Conservation (phyloP, 2,888 invertebrate species). For the Scaptomyza caliginosa region DNA sequence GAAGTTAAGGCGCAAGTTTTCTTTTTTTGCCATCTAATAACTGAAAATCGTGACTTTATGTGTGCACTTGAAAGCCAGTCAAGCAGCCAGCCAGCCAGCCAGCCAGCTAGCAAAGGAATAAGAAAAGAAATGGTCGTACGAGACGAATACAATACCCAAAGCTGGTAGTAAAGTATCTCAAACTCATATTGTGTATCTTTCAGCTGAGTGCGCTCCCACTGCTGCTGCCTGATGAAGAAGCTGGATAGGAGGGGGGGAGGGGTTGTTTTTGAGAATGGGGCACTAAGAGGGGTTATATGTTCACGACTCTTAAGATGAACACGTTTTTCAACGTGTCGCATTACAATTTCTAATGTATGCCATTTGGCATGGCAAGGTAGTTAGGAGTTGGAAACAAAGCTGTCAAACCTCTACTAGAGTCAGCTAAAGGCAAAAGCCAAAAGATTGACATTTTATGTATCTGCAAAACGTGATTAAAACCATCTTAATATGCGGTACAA, state of each 20-base stretch:
- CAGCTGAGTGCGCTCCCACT: constrained; percentile 21
- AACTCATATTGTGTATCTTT: constrained; percentile 43
- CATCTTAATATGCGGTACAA: constrained; percentile 1
- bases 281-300: neutral
- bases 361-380: constrained; percentile 48
- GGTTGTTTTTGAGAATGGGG: neutral
- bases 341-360: constrained; percentile 76
- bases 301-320: constrained; percentile 73
- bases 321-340: constrained; percentile 73
- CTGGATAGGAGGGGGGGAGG: constrained; percentile 1
- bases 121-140: constrained; percentile 45
- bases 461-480: constrained; percentile 10
- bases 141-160: constrained; percentile 34
- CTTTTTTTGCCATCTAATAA: constrained; percentile 65
- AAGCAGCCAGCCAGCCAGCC: constrained; percentile 16
- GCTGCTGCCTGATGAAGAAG: constrained; percentile 9
- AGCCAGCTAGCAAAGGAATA: constrained; percentile 20
- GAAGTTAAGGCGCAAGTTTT: constrained; percentile 55
- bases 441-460: constrained; percentile 25
- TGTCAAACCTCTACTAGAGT: constrained; percentile 44
- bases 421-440: constrained; percentile 12
- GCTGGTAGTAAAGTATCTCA: constrained; percentile 47
- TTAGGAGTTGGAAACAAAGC: constrained; percentile 48
- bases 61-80: constrained; percentile 59
- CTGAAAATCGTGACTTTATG: constrained; percentile 80